Conservation (phyloP, 2,888 invertebrate genomes). For the Neoascia interrupta region DNA sequence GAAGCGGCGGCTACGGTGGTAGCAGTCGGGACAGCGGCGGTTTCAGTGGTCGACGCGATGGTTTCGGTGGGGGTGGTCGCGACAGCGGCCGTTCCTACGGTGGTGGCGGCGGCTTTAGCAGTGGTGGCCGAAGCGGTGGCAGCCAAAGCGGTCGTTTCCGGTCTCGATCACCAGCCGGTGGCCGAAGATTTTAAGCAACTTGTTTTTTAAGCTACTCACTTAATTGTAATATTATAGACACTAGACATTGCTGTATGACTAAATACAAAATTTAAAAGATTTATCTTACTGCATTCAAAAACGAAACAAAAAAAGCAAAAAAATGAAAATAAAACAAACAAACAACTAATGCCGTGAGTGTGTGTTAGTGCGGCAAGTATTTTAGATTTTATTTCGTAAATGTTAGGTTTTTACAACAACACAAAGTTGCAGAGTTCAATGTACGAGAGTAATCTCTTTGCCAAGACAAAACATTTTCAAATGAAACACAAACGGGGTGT, state of each 20-base stretch:
- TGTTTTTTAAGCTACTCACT: constrained; percentile 51
- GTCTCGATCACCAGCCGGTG: constrained; percentile 78
- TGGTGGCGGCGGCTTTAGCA: constrained; percentile 81
- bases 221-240: constrained; percentile 40
- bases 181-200: constrained; percentile 71
- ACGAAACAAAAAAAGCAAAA: constrained; percentile 14
- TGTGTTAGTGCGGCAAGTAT: constrained; percentile 57
- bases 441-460: constrained; percentile 44
- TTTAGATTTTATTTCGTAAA: constrained; percentile 66
- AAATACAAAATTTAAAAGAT: too few relatives aligned
- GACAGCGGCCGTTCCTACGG: constrained; percentile 76
- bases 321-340: constrained; percentile 8
- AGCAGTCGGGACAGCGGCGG: constrained; percentile 76
- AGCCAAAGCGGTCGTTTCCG: constrained; percentile 77
- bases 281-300: constrained; percentile 57
- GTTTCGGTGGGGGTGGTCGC: constrained; percentile 76
- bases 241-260: constrained; percentile 68
- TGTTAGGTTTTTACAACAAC: constrained; percentile 56
- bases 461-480: constrained; percentile 50
- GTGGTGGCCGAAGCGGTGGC: constrained; percentile 79
- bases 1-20: constrained; percentile 71
- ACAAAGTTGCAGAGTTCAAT: constrained; percentile 29
- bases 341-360: constrained; percentile 29
- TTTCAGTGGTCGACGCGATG: constrained; percentile 79
- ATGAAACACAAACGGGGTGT: constrained; percentile 37